Evolutionary conservation across 1,140 invertebrate genomes (phyloP), one percentile per base, ranked within the genome.

Genomic region (Neodiprion fabricii): DNA sequence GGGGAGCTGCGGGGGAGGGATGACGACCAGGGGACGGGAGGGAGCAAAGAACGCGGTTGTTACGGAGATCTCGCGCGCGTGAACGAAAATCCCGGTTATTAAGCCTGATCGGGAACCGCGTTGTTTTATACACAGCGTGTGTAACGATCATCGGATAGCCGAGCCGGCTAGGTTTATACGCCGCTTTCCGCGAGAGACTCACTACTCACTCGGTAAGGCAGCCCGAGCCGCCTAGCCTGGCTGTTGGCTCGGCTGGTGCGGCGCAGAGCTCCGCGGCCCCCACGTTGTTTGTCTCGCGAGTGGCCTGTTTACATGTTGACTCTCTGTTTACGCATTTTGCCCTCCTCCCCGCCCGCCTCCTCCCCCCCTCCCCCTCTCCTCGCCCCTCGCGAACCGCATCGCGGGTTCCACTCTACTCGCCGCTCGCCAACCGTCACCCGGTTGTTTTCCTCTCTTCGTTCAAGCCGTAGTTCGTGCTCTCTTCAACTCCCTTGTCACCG

Each of bases 231-330:
- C 68, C 67, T 47, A 21, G 21, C 14, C 47, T 47, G 68, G 14
- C 61, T 21, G 14, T 14, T 21, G 61, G 21, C 14, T 72, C 72
- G 78, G 72, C 53, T 48, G 72, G 65, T 21, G 77, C 73, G 77
- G 71, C 74, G 74, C 65, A 83, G 80, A 85, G 83, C 80, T 61
- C 82, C 83, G 81, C 85, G 86, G 86, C 84, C 86, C 83, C 86
- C 85, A 87, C 86, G 87, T 88, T 88, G 86, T 88, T 88, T 88
- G 86, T 88, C 85, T 87, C 86, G 84, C 86, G 86, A 88, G 86
- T 88, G 86, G 86, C 87, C 87, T 88, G 87, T 88, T 88, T 88
- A 88, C 86, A 88, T 88, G 87, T 88, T 87, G 87, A 88, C 86
- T 88, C 82, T 84, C 85, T 88, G 87, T 88, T 88, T 88, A 88